Base-by-base conservation (phyloP, 2,113 vertebrate species). In the Ramphastos sulfuratus region DNA sequence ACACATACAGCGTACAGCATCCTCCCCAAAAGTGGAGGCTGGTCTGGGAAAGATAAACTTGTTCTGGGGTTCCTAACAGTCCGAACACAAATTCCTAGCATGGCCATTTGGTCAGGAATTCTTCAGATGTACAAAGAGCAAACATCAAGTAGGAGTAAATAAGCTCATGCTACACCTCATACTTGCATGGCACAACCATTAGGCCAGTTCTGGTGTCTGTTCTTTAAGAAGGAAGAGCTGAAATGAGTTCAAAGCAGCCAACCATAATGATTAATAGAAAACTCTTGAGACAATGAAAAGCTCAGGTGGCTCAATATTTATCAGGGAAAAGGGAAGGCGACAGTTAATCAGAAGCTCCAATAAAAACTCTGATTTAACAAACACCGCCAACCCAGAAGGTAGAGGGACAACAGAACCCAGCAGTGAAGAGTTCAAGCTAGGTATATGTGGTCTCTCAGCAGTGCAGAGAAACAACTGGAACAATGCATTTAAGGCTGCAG, bases 81-180 rank as follows among this genome's bases (percentile, higher is more conserved):
- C 42, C 28, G 46, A 88, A 66, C 0, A 1, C 2, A 23, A 91
- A 82, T 75, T 90, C 42, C 65, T 46, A 15, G 24, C 0, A 0
- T 19, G 42, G 48, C 15, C 66, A 23, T 48, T 74, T 39, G 35
- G 23, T 14, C 37, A 58, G 66, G 33, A 81, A 33, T n/a, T 30
- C 20, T 69, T 52, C 4, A 65, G 55, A 28, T 0, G 5, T 39
- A 64, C 50, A 73, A 70, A 56, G 2, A 21, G 58, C 31, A 78
- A 84, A 27, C 35, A 89, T 8, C 35, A 55, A 27, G n/a, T 0
- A 80, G 24, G 19, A 87, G 42, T 50, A 75, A 81, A 70, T 9
- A n/a, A 81, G 69, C 60, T 56, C 28, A n/a, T 27, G 61, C 31
- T 85, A 71, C 69, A 64, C 2, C 15, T 48, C 25, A 76, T 14